Evolutionary conservation across 1,140 invertebrate species (phyloP).

Genomic region (Coelopa frigida): DNA sequence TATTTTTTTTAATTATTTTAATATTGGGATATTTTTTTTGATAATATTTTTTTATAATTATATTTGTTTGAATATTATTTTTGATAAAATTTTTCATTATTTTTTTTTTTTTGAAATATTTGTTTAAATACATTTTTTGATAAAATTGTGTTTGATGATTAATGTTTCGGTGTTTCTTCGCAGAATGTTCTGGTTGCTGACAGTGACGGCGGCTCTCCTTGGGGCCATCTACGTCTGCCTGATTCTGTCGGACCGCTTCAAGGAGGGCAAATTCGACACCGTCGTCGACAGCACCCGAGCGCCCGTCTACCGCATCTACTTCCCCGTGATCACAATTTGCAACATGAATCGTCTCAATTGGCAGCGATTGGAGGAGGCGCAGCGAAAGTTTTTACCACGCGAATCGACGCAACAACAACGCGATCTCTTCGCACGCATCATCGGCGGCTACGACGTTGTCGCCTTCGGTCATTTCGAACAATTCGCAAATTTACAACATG

Average conservation of each 20-base stretch:
- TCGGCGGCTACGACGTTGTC: slow-evolving; percentile 24
- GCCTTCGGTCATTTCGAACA: slow-evolving; percentile 31
- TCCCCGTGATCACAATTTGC: slow-evolving; percentile 40
- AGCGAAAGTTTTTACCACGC: slow-evolving; percentile 29
- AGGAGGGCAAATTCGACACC: slow-evolving; percentile 22
- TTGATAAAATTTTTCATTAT: too few species aligned
- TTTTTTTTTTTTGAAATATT: too few species aligned
- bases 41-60: neutral
- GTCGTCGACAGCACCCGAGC: slow-evolving; percentile 37
- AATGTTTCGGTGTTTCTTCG: too few species aligned
- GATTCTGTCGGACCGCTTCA: slow-evolving; percentile 31
- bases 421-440: slow-evolving; percentile 4
- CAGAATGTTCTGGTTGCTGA: slow-evolving; percentile 30
- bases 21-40: too few species aligned
- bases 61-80: too few species aligned
- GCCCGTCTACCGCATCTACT: slow-evolving; percentile 35
- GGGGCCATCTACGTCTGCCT: slow-evolving; percentile 35
- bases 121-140: too few species aligned
- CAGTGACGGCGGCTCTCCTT: slow-evolving; percentile 28
- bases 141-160: too few species aligned
- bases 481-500: slow-evolving; percentile 23
- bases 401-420: slow-evolving; percentile 16
- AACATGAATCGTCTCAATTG: slow-evolving; percentile 40
- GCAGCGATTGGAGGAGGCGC: slow-evolving; percentile 25
- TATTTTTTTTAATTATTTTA: too few species aligned